Conservation (phyloP, 2,888 invertebrate species). For the Dasysyrphus tricinctus region DNA sequence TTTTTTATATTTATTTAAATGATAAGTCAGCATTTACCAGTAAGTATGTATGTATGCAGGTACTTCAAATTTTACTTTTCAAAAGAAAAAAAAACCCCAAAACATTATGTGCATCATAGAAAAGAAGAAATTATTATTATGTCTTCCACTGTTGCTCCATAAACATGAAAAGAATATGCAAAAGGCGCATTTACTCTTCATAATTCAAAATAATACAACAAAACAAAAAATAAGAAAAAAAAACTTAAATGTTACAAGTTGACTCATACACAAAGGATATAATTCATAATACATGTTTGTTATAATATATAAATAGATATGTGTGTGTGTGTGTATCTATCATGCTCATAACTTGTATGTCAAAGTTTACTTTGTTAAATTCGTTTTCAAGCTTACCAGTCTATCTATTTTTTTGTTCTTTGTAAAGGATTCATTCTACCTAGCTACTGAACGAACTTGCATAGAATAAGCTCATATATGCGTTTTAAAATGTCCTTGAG, state of each 20-base stretch:
- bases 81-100: constrained; percentile 16
- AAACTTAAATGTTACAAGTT: constrained; percentile 62
- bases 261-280: constrained; percentile 61
- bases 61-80: constrained; percentile 16
- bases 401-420: neutral
- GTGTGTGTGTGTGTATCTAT: neutral
- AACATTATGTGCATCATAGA: constrained; percentile 39
- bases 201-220: constrained; percentile 30
- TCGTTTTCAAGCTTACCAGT: constrained; percentile 65
- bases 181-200: constrained; percentile 65
- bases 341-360: constrained; percentile 70
- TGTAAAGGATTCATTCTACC: constrained; percentile 34
- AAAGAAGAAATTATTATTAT: constrained; percentile 15
- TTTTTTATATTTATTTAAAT: constrained; percentile 30
- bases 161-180: constrained; percentile 55
- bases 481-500: constrained; percentile 56
- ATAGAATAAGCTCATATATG: constrained; percentile 49
- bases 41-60: neutral
- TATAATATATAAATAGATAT: neutral
- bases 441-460: constrained; percentile 29
- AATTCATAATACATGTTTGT: neutral
- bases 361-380: constrained; percentile 73
- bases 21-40: constrained; percentile 41
- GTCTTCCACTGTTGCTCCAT: constrained; percentile 37
- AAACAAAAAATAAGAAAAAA: constrained; percentile 2